Conservation (phyloP, 1,140 invertebrate species). For the Lucilia sericata region DNA sequence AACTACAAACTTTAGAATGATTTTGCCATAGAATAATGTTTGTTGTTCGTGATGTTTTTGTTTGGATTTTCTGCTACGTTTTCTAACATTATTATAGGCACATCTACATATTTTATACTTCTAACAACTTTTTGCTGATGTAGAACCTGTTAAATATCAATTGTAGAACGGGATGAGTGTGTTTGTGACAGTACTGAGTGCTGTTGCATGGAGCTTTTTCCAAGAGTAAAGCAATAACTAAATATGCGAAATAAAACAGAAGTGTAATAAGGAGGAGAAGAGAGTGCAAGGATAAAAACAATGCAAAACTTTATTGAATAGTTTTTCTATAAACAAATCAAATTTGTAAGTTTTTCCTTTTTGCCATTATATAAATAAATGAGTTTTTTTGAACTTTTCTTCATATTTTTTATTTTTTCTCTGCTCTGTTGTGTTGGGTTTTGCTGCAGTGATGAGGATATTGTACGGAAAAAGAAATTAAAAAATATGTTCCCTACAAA, state of each 20-base stretch:
- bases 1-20: neutral
- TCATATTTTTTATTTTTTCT: neutral
- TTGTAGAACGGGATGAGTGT: too few species aligned
- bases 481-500: neutral
- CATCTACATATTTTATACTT: neutral
- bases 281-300: neutral
- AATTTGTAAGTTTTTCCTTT: constrained; percentile 16
- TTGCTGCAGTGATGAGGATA: neutral
- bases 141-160: neutral
- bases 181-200: too few species aligned
- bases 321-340: constrained; percentile 7
- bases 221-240: too few species aligned
- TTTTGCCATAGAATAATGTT: neutral
- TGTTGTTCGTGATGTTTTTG: neutral
- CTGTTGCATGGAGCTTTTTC: too few species aligned
- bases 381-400: neutral
- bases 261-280: neutral
- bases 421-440: neutral
- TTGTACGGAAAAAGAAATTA: neutral
- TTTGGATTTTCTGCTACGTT: too few species aligned
- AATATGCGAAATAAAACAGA: too few species aligned
- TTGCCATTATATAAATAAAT: constrained; percentile 1
- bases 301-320: constrained; percentile 17
- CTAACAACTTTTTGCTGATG: neutral
- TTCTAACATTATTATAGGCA: too few species aligned